Base-by-base conservation (phyloP, 2,888 invertebrate species). In the Drosophila meridionalis region DNA sequence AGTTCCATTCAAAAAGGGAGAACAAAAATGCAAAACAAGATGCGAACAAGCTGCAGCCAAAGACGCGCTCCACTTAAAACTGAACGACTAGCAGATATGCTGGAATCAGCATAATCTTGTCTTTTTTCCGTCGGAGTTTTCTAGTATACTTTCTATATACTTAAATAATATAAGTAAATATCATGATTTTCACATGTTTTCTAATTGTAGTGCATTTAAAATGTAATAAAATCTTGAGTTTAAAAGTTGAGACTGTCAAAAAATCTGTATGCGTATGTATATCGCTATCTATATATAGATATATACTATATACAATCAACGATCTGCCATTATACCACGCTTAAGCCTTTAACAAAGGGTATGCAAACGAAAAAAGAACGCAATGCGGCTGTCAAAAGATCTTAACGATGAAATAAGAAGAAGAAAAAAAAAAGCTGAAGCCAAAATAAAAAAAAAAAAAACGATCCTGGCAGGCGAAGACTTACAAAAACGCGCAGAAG, bases 311-410 rank as follows among this genome's bases (percentile, higher is more conserved):
- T 14, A 48, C 14, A 8, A 26, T 32, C 32, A 1, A 9, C 1
- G 9, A 30, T 48, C n/a, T 32, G 32, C 3, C 20, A 34, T 34
- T 34, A 60, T 60, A 60, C 60, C 50, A 32, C 12, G 20, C 30
- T 32, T 9, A 0, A 30, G 7, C 12, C 50, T 14, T 32, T 9
- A 6, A 40, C 48, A 60, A 50, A 20, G 60, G 60, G 58, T 45
- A 40, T 40, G 40, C 56, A 38, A 48, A 59, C 28, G 12, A 12
- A 38, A 40, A 68, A 77, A 68, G 58, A 81, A 72, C 67, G 65
- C 61, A 78, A 66, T 48, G 87, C 78, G 86, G 76, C 83, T 85
- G 85, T 89, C 90, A 88, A 73, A 88, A 73, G 90, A 89, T 85
- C 88, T 85, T 89, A 89, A 87, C 85, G 75, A 85, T 70, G 73